Percentiles rank a stretch among this genome's conserved stretches.
phyloP scores from a whole-genome alignment of 2,113 vertebrate genomes.

The Phalacrocorax carbo region DNA sequence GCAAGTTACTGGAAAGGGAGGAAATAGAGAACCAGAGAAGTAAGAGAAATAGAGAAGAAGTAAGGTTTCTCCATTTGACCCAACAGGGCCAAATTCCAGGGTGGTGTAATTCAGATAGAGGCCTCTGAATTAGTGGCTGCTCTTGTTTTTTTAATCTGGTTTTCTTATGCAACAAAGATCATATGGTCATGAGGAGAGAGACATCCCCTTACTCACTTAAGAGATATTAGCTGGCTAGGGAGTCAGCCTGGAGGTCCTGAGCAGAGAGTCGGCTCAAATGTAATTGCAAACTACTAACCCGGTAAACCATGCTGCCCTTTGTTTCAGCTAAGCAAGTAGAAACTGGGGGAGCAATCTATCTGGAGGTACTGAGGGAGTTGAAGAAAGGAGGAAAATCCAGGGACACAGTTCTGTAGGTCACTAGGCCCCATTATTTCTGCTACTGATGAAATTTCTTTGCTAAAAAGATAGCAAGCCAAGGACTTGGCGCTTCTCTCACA shows the following conservation, averaged over 20 bases:
- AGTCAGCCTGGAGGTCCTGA: background rate
- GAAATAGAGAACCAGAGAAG: background rate
- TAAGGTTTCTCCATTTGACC: background rate
- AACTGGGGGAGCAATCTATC: background rate
- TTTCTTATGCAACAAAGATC: background rate
- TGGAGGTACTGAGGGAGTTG: background rate
- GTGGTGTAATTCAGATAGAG: background rate
- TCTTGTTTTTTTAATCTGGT: background rate
- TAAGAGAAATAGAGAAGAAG: too few species aligned
- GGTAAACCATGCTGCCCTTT: background rate
- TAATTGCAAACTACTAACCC: background rate
- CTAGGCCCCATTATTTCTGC: background rate
- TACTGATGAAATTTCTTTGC: background rate
- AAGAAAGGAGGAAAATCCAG: background rate
- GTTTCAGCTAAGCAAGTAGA: background rate
- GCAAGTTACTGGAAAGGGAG: background rate
- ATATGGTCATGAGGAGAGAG: background rate
- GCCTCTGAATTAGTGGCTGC: background rate
- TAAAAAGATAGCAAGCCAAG: background rate
- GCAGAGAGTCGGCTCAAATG: background rate
- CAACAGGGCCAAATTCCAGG: background rate
- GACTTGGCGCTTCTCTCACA: fast-evolving
- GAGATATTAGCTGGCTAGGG: background rate
- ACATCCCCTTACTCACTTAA: background rate
- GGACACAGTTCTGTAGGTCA: background rate